Base-by-base conservation (phyloP, 1,140 invertebrate species). In the Mactra quadrangularis region DNA sequence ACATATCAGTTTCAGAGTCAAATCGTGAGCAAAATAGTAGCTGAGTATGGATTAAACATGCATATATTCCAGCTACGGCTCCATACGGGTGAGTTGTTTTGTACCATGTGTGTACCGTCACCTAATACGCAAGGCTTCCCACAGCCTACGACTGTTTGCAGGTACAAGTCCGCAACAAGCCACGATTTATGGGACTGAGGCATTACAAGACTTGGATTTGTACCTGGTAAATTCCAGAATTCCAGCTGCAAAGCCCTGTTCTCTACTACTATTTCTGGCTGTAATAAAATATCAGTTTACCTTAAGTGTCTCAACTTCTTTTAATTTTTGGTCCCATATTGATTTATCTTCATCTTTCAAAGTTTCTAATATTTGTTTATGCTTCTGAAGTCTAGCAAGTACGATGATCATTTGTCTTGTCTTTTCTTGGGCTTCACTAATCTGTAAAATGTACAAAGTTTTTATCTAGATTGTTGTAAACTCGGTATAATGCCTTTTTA, bases 251-350 rank as follows among this genome's bases (percentile, higher is more conserved):
- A 13, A 50, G 11, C 47, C 11, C n/a, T 50, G 11, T 13, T 50
- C n/a, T 50, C 11, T 50, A 13, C 11, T 13, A 50, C 11, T 11
- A n/a, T 13, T 11, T 13, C n/a, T n/a, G n/a, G n/a, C n/a, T n/a
- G n/a, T n/a, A n/a, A n/a, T n/a, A n/a, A n/a, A n/a, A 3, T 47
- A 29, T 47, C 35, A 22, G 29, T 15, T 7, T 70, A 68, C 77
- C 66, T 81, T 82, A 31, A 72, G 60, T 4, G 50, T n/a, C n/a
- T 55, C 17, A 3, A 72, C 38, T 57, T 82, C 78, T 27, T 82
- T 71, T 41, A 82, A 38, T 71, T 82, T 82, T 35, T 82, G 66
- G 35, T 82, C 68, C 78, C 78, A 82, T 19, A 71, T 71, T 45
- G 52, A 35, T 19, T 29, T 50, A 22, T 82, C 78, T 57, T 71